Conservation (phyloP, 2,888 invertebrate genomes). For the Oligia latruncula region DNA sequence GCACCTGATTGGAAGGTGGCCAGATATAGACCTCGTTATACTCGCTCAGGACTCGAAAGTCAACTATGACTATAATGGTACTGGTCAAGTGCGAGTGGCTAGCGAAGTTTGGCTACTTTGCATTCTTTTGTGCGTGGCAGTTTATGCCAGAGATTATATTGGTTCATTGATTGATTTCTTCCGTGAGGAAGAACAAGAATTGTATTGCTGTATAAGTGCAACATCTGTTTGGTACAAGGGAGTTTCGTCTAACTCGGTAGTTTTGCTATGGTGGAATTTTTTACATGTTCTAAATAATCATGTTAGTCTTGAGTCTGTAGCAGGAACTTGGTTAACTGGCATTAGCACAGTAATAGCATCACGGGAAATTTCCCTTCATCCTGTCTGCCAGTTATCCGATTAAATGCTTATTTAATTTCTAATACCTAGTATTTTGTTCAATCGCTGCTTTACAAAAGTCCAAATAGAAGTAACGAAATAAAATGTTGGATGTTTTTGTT, state of each 20-base stretch:
- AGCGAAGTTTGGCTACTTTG: constrained; percentile 17
- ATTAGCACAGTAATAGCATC: constrained; percentile 43
- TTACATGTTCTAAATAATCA: constrained; percentile 1
- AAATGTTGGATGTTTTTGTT: not conserved
- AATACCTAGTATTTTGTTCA: not conserved
- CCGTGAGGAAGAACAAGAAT: constrained; percentile 28
- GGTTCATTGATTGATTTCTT: constrained; percentile 49
- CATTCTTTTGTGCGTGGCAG: constrained; percentile 14
- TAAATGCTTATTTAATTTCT: constrained; percentile 20
- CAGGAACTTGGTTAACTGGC: constrained; percentile 35
- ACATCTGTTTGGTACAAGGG: not conserved
- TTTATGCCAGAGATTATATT: constrained; percentile 37
- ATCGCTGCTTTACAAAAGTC: not conserved
- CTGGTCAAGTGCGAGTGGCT: constrained; percentile 48
- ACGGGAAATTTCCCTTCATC: constrained; percentile 33
- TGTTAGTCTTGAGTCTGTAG: constrained; percentile 31
- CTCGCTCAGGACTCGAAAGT: constrained; percentile 69
- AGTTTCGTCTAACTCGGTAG: not conserved
- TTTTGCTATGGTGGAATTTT: not conserved
- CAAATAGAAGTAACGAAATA: not conserved
- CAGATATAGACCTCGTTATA: constrained; percentile 79
- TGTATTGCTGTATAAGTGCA: not conserved
- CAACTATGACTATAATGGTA: constrained; percentile 63
- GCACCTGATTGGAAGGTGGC: constrained; percentile 87
- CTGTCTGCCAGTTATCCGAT: constrained; percentile 27